Evolutionary conservation across 2,113 vertebrate species (phyloP), one percentile per base, ranked within the genome.

Genomic region (Smithornis capensis): DNA sequence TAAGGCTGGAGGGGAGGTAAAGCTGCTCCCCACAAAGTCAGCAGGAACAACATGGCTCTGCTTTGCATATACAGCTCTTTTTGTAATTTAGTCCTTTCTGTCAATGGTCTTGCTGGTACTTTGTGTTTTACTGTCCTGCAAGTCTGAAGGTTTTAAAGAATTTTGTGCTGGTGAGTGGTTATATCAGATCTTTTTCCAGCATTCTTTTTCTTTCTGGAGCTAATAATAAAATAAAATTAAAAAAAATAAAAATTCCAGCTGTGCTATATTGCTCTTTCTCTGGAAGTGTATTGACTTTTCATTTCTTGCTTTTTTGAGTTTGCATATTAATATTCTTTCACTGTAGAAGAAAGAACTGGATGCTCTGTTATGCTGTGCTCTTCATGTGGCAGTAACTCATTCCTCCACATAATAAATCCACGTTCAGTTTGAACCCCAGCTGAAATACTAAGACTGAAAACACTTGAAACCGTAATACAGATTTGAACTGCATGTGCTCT

Each of bases 401-500:
- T 82, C 37, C 35, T 94, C 65, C 87, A 71, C 92, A 9, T 87
- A 55, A 94, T 95, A 95, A 92, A 95, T 95, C 77, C 44, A 40
- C 4, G 4, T 64, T 73, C 53, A n/a, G 19, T 78, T 94, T 94
- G 87, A 94, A 64, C 15, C 76, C 74, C 93, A 91, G 18, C 29
- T 91, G 78, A 91, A 94, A 71, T 67, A 71, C 65, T 84, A 42
- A 87, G 80, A 44, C 60, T 63, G 19, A 77, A 74, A 94, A 64
- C 28, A 37, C 73, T 89, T 59, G 35, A 89, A 94, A 87, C 64
- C 13, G 77, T 83, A 65, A 55, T 52, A 52, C 10, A 33, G 53
- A 69, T 82, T 49, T 89, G 65, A 75, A 73, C 64, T 76, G 22
- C 1, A 6, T 91, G 40, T 71, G 29, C 49, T 92, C 47, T 68